phyloP scores from a whole-genome alignment of 1,140 invertebrate species.

The Cyrtorhinus lividipennis region DNA sequence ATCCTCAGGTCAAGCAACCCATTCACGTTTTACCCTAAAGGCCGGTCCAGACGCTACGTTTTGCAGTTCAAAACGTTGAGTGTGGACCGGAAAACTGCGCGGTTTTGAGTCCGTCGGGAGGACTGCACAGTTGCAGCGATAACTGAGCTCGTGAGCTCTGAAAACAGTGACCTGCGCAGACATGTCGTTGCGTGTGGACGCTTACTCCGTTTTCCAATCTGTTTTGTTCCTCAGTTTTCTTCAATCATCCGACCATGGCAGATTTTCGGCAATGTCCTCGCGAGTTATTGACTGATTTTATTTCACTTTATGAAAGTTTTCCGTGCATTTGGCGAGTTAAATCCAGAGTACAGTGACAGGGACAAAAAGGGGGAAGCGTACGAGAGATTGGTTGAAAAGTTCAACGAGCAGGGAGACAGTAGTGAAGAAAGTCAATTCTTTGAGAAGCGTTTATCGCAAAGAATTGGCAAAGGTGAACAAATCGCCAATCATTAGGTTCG shows the following conservation, averaged over 20 bases:
- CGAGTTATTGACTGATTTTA: slow-evolving; percentile 8
- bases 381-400: slow-evolving; percentile 14
- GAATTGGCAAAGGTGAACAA: slow-evolving; percentile 15
- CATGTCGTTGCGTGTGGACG: slow-evolving; percentile 13
- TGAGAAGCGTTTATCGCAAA: slow-evolving; percentile 14
- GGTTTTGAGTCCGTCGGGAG: slow-evolving; percentile 11
- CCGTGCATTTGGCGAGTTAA: slow-evolving; percentile 15
- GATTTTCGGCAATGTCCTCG: slow-evolving; percentile 13
- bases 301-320: slow-evolving; percentile 13
- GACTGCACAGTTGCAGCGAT: slow-evolving; percentile 13
- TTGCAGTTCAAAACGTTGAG: slow-evolving; percentile 15
- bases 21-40: no score
- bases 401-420: slow-evolving; percentile 12
- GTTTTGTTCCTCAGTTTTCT: slow-evolving; percentile 5
- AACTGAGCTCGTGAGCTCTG: slow-evolving; percentile 15
- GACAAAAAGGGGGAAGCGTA: slow-evolving; percentile 15
- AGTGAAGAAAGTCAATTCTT: slow-evolving; percentile 13
- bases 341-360: slow-evolving; percentile 15
- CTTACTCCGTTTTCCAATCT: slow-evolving; percentile 13
- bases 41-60: slow-evolving; percentile 14
- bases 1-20: no score
- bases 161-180: slow-evolving; percentile 9
- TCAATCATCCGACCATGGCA: slow-evolving; percentile 7
- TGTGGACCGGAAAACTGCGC: slow-evolving; percentile 16
- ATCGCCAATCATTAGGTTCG: no score